A percentile compares a stretch with the other conserved stretches of the same genome.
Conservation (phyloP, 2,888 invertebrate species). For the Liopterus haemorrhoidalis region DNA sequence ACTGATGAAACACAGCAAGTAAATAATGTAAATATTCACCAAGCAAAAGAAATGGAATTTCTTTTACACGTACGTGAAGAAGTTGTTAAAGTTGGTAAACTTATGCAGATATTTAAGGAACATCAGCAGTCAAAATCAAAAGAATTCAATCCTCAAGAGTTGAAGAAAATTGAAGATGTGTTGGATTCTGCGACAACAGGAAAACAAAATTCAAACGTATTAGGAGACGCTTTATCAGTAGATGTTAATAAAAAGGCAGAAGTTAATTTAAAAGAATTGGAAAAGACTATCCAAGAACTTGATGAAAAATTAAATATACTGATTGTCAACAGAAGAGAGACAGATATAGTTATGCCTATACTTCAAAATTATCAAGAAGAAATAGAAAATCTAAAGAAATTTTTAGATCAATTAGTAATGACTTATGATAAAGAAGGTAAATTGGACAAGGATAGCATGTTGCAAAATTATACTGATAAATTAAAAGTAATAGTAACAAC, state of each 20-base stretch:
- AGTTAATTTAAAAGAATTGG: not conserved
- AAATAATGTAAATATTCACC: not conserved
- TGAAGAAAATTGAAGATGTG: not conserved
- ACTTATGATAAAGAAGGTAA: too few species aligned
- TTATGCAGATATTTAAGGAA: constrained; percentile 38
- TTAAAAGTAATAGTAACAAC: too few species aligned
- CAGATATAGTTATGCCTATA: too few species aligned
- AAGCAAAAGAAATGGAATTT: constrained; percentile 8
- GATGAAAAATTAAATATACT: constrained; percentile 13
- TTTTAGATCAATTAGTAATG: constrained; percentile 8
- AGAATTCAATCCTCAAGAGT: constrained; percentile 4
- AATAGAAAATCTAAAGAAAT: constrained; percentile 12
- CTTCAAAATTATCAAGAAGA: constrained; percentile 11
- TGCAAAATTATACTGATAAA: too few species aligned
- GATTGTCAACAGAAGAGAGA: too few species aligned
- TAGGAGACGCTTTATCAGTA: too few species aligned
- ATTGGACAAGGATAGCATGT: too few species aligned
- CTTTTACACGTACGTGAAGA: constrained; percentile 30
- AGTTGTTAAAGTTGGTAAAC: constrained; percentile 38
- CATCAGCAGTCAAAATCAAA: too few species aligned
- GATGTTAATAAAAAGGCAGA: constrained; percentile 12
- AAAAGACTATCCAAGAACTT: constrained; percentile 6
- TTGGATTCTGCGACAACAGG: not conserved
- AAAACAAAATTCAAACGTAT: too few species aligned
- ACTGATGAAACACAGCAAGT: not conserved